Evolutionary conservation across 2,797 vertebrate genomes (phyloP), one percentile per base, ranked within the genome.

Genomic region (Coregonus ussuriensis): DNA sequence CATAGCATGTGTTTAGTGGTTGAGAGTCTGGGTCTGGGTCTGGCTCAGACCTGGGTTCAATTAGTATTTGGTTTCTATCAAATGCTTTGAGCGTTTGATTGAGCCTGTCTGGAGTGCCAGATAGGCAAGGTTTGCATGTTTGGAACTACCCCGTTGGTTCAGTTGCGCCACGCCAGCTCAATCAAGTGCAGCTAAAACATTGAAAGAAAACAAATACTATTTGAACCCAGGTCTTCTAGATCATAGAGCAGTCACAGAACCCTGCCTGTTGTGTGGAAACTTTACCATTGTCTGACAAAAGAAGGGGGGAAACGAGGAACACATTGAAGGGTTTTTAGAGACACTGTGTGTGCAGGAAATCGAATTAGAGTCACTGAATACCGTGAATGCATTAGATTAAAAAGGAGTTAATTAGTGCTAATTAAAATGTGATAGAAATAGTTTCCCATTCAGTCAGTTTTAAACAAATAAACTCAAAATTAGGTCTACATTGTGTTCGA

Each of bases 311-410:
- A 47, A 29, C 37, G 71, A 67, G 53, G 65, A 72, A 78, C 77
- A 78, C 15, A 74, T 78, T 78, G 51, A 78, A 56, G 16, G 63
- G 62, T 63, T 47, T 62, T 71, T 68, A 47, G n/a, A 37, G 66
- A 70, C 54, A 71, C 59, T 1, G 59, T 68, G 21, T 25, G 59
- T 13, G 62, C 33, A 59, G 79, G 75, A 80, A 82, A 72, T 76
- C 41, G 66, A 70, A 74, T 77, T 80, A 67, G 76, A 67, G 76
- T 59, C 29, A 53, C 62, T 31, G 54, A 62, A 47, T 63, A 67
- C 65, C 54, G 35, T 67, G 29, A 75, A 37, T 79, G 31, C 13
- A 41, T 69, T 47, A 15, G 35, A 79, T 47, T 70, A 29, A n/a
- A 35, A 14, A 31, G 29, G 31, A 35, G 33, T 67, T 33, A 25